Base-by-base conservation (phyloP, 2,113 vertebrate species). In the Osmerus mordax region DNA sequence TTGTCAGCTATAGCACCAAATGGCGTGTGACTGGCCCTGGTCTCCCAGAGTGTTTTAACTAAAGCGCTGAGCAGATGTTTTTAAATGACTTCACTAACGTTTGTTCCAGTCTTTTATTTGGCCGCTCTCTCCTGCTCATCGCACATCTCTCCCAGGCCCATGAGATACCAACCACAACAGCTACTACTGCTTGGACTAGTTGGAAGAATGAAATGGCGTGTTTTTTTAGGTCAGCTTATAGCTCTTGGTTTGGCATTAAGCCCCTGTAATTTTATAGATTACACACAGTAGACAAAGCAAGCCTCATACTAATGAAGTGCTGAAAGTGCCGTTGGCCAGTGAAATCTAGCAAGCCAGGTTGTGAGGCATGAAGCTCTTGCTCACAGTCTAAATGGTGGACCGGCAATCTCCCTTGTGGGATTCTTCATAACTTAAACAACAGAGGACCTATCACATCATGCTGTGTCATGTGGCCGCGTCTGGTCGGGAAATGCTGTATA, bases 21-120 rank as follows among this genome's bases (percentile, higher is more conserved):
- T 86, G 87, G 84, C 79, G 79, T 89, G 81, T 80, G 86, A 72
- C 77, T 65, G 66, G 82, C 61, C 55, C 77, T 77, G 85, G 87
- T 70, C 70, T 84, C 79, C 76, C 72, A 74, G 68, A 87, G 81
- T 85, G 88, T 84, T 86, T 82, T 79, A 63, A 71, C 69, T 87
- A 77, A 84, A 89, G 88, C 80, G 70, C 81, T 91, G 87, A 89
- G 84, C 90, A 92, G 90, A 91, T 91, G 87, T 82, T 81, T 90
- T 82, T 89, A 77, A 89, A 87, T 67, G 77, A 72, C 84, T 86
- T 82, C 67, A 74, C 81, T 75, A 77, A 81, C 83, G 9, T 84
- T 90, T 87, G 79, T 91, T 83, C 84, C 73, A 67, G 82, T 67
- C 56, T 75, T 78, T 67, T 81, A 12, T 80, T 77, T 73, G 69